A percentile compares a stretch with the other conserved stretches of the same genome.
Evolutionary conservation across 2,888 invertebrate species (phyloP).

Genomic region (Eristalis arbustorum): DNA sequence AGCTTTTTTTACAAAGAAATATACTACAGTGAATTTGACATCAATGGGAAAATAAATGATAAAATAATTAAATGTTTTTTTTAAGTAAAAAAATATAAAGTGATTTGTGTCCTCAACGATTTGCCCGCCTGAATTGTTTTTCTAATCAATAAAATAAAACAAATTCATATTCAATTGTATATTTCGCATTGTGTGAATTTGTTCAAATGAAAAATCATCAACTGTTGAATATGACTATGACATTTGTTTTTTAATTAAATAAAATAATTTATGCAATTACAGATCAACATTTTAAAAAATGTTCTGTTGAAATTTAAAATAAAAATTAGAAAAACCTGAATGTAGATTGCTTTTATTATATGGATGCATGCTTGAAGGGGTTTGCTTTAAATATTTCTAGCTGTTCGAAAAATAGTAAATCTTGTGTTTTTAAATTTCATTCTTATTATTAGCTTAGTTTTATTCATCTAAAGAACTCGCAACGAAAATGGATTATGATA

Average conservation of each 20-base stretch:
- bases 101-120: constrained; percentile 46
- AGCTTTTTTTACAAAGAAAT: constrained; percentile 59
- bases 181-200: neutral
- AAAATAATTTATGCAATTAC: neutral
- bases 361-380: constrained; percentile 79
- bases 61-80: constrained; percentile 46
- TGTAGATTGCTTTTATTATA: constrained; percentile 42
- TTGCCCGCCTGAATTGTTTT: constrained; percentile 45
- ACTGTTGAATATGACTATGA: constrained; percentile 1
- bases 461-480: neutral
- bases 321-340: constrained; percentile 37
- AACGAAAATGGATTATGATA: constrained; percentile 37
- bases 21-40: constrained; percentile 53
- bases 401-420: constrained; percentile 18
- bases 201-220: neutral
- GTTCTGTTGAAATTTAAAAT: too few relatives aligned
- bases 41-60: constrained; percentile 32
- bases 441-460: constrained; percentile 6
- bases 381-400: constrained; percentile 67
- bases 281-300: neutral
- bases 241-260: neutral
- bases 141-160: constrained; percentile 44
- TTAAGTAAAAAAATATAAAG: constrained; percentile 37
- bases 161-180: neutral
- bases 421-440: constrained; percentile 2